Evolutionary conservation across 2,888 invertebrate genomes (phyloP).

Genomic region (Chrysolina haemoptera): DNA sequence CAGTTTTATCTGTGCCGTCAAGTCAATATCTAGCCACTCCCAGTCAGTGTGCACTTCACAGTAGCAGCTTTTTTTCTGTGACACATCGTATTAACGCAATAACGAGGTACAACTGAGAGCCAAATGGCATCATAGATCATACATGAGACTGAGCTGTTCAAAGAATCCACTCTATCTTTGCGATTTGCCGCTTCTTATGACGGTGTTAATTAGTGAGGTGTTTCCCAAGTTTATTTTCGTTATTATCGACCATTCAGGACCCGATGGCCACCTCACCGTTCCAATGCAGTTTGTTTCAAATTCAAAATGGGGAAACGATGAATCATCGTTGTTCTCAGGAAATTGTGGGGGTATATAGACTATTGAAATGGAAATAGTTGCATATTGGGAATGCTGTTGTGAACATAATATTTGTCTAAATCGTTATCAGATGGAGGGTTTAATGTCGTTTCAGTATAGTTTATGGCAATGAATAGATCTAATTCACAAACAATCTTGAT

Average conservation of each 20-base stretch:
- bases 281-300: neutral
- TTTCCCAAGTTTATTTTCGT: slow-evolving; percentile 18
- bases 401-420: too few species aligned
- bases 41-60: neutral
- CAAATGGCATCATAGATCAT: slow-evolving; percentile 19
- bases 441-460: too few species aligned
- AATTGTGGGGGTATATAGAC: too few species aligned
- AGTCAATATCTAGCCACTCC: neutral
- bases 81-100: slow-evolving; percentile 13
- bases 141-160: neutral
- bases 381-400: too few species aligned
- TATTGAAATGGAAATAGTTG: too few species aligned
- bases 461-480: too few species aligned
- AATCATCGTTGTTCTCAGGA: neutral
- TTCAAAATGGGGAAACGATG: neutral
- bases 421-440: too few species aligned
- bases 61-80: neutral
- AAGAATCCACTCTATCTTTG: slow-evolving; percentile 20
- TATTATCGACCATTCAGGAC: slow-evolving; percentile 20
- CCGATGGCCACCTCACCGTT: neutral
- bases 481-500: too few species aligned
- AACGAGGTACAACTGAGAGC: slow-evolving; percentile 13
- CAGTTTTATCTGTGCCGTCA: neutral
- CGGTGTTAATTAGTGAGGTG: slow-evolving; percentile 25
- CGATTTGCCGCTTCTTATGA: slow-evolving; percentile 25